Evolutionary conservation across 2,113 vertebrate genomes (phyloP), one percentile per base, ranked within the genome.

Genomic region (Meriones unguiculatus): DNA sequence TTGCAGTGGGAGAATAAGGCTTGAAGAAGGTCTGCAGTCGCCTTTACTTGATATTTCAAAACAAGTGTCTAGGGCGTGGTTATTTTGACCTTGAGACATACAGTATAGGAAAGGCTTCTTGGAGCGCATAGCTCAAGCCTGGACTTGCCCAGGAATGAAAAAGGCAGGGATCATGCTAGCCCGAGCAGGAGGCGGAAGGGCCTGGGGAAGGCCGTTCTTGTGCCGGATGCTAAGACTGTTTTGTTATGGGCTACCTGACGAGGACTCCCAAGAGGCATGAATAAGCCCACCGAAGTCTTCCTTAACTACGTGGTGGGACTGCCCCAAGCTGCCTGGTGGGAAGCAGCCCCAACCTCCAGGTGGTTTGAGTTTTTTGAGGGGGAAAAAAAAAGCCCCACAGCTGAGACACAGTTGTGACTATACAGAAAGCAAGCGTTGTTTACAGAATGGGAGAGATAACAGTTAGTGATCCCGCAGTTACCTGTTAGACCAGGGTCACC

Each of bases 11-110:
- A 46, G 46, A n/a, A 32, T 41, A n/a, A 76, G 1, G 28, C 65
- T 89, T 82, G 80, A 32, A 46, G 75, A 90, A 87, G 89, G 50
- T n/a, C 52, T 13, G 28, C 3, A 38, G 35, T 50, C n/a, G 57
- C 25, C 64, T 81, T 75, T 78, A 77, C n/a, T 76, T 90, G 69
- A 28, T 73, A 89, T 69, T 95, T 88, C 54, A 92, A 95, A 76
- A 84, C 17, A 65, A 70, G 64, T 50, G 24, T 38, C 13, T 46
- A 52, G 10, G 59, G 78, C 64, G 7, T 70, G 75, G 85, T 32
- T 89, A 64, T 22, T 75, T 32, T 73, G 65, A 30, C 54, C 24
- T 57, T 30, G 84, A 91, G 89, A n/a, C 14, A 7, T 69, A 78
- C 64, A 20, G 6, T 22, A 1, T 41, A 69, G 69, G 38, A 92